phyloP scores from a whole-genome alignment of 2,888 invertebrate species.

The Dicyrtoma fusca region DNA sequence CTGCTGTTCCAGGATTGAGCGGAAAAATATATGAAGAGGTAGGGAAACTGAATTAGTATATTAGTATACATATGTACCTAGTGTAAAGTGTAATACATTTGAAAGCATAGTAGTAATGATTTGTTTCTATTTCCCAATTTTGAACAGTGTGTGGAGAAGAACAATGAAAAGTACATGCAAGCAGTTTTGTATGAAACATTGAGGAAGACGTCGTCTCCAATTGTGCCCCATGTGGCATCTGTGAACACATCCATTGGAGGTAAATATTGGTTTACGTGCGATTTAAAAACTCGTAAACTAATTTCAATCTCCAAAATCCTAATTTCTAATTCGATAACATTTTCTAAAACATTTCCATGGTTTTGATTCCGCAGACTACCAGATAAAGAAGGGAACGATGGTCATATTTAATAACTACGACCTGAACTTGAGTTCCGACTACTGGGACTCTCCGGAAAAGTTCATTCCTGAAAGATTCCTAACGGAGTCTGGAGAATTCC shows the following conservation, averaged over 20 bases:
- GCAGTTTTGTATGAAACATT: conserved; percentile 80
- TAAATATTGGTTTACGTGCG: conserved; percentile 57
- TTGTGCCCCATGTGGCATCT: conserved; percentile 86
- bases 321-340: background rate
- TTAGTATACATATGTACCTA: conserved; percentile 8
- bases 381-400: conserved; percentile 75
- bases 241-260: conserved; percentile 73
- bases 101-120: no score
- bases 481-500: conserved; percentile 62
- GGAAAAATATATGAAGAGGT: conserved; percentile 72
- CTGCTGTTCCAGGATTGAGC: conserved; percentile 67
- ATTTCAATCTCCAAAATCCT: background rate
- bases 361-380: conserved; percentile 64
- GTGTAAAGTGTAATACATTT: no score
- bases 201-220: conserved; percentile 80
- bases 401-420: conserved; percentile 84
- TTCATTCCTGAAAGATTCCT: conserved; percentile 79
- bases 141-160: conserved; percentile 43
- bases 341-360: background rate
- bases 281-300: no score
- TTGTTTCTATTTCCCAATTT: conserved; percentile 18
- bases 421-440: conserved; percentile 72
- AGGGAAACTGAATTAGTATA: conserved; percentile 7
- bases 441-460: conserved; percentile 73
- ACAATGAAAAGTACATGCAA: conserved; percentile 67